Evolutionary conservation across 2,888 invertebrate species (phyloP).

Genomic region (Argyresthia goedartella): DNA sequence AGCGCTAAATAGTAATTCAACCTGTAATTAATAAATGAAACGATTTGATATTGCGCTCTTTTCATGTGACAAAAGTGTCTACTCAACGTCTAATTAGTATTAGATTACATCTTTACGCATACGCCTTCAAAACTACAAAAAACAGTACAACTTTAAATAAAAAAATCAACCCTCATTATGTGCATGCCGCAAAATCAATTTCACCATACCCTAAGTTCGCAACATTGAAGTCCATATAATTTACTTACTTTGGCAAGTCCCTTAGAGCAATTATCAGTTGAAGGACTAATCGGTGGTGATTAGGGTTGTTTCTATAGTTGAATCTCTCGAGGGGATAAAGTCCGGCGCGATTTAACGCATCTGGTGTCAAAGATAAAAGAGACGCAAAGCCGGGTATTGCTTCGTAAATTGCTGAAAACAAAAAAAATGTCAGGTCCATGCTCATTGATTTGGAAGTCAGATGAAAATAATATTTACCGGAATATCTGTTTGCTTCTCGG

Average conservation of each 20-base stretch:
- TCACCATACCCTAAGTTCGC: neutral
- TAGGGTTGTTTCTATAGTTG: conserved; percentile 37
- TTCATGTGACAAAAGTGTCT: too few species aligned
- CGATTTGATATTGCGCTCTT: neutral
- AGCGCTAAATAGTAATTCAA: conserved; percentile 68
- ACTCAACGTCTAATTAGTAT: neutral
- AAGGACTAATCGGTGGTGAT: conserved; percentile 56
- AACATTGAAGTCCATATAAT: neutral
- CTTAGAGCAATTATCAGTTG: conserved; percentile 65
- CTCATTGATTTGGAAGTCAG: too few species aligned
- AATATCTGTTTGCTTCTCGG: conserved; percentile 55
- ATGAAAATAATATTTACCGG: conserved; percentile 33
- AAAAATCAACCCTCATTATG: too few species aligned
- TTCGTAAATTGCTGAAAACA: conserved; percentile 60
- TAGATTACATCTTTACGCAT: neutral
- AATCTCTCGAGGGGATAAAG: conserved; percentile 51
- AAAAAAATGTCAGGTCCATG: neutral
- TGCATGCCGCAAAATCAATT: too few species aligned
- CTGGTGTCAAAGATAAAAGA: conserved; percentile 62
- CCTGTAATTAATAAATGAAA: conserved; percentile 27
- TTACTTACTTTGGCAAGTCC: conserved; percentile 63
- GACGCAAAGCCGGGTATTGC: conserved; percentile 65
- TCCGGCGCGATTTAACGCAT: conserved; percentile 57
- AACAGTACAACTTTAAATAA: too few species aligned
- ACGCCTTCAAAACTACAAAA: neutral